A percentile compares a stretch with the other conserved stretches of the same genome.
These are phyloP conservation scores for Platycnemis pennipes DNA, from an alignment of 2,888 invertebrate species.

Conservation along the genomic window DNA sequence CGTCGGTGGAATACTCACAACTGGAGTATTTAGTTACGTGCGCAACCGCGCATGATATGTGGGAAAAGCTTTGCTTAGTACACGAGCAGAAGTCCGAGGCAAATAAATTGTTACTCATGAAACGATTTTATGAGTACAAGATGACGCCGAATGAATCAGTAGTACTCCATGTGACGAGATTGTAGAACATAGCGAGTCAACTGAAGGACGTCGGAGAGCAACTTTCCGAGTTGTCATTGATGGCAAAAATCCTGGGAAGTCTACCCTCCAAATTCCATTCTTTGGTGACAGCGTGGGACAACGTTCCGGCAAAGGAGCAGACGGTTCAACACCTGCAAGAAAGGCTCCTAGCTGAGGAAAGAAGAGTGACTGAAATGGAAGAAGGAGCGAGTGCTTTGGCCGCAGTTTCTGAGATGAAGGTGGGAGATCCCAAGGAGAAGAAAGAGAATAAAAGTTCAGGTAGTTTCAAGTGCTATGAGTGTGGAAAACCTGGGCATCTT, in stretches of 20 bases:
- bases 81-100: slow-evolving; percentile 74
- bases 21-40: slow-evolving; percentile 72
- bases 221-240: slow-evolving; percentile 69
- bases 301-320: slow-evolving; percentile 70
- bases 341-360: not conserved
- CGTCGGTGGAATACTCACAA: slow-evolving; percentile 72
- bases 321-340: slow-evolving; percentile 71
- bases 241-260: slow-evolving; percentile 73
- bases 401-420: not conserved
- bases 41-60: slow-evolving; percentile 73
- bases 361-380: not conserved
- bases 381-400: slow-evolving; percentile 70
- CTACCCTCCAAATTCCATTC: slow-evolving; percentile 73
- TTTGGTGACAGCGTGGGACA: slow-evolving; percentile 73
- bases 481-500: slow-evolving; percentile 62
- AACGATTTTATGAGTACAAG: slow-evolving; percentile 71
- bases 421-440: not conserved
- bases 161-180: slow-evolving; percentile 55
- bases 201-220: slow-evolving; percentile 70
- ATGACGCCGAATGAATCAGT: slow-evolving; percentile 70
- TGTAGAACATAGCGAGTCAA: slow-evolving; percentile 70
- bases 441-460: slow-evolving; percentile 58
- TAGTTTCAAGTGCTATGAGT: slow-evolving; percentile 71
- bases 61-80: slow-evolving; percentile 71
- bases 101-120: slow-evolving; percentile 72